Base-by-base conservation (phyloP, 2,113 vertebrate species). In the Procapra przewalskii region DNA sequence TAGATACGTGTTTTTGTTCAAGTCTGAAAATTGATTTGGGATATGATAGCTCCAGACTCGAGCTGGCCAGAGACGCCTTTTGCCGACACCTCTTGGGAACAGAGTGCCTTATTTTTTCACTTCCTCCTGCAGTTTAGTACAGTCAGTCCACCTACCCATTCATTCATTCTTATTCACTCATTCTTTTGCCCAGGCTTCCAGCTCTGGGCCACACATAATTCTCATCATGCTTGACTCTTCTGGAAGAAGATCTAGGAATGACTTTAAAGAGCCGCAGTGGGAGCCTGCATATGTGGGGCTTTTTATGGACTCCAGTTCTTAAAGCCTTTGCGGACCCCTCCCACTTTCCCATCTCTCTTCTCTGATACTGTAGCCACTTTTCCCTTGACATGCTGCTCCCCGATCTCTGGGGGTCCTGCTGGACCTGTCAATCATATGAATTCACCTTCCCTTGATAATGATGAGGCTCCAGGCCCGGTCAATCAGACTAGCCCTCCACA, bases 1-100 rank as follows among this genome's bases (percentile, higher is more conserved):
- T 15, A 57, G 94, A 94, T 14, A 90, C 1, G 40, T 59, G 31
- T 92, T 97, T 97, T 90, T 77, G 67, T 93, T 96, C 88, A 36
- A 97, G 82, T 89, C 94, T 96, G 97, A 91, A 96, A 89, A 92
- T 64, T 85, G 93, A 82, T 45, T 40, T 71, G 50, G 62, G 96
- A 64, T 60, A 27, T 36, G 62, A 93, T 64, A n/a, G 77, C 62
- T 71, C 45, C 96, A 93, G 89, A 13, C 84, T 48, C 48, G 21
- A 87, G 93, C 82, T 29, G 81, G 60, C 90, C 95, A 96, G 86
- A 79, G 81, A 94, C 0, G 40, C 45, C 87, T 45, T 48, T 91
- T 86, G 92, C 92, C 55, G 52, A 52, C 29, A 23, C 59, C 40
- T 27, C 19, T 48, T 8, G 83, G 85, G 89, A 84, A 48, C 1